A percentile compares a stretch with the other conserved stretches of the same genome.
These are phyloP conservation scores for Lasioglossum baleicum DNA, from an alignment of 1,140 invertebrate genomes.

Conservation along the genomic window DNA sequence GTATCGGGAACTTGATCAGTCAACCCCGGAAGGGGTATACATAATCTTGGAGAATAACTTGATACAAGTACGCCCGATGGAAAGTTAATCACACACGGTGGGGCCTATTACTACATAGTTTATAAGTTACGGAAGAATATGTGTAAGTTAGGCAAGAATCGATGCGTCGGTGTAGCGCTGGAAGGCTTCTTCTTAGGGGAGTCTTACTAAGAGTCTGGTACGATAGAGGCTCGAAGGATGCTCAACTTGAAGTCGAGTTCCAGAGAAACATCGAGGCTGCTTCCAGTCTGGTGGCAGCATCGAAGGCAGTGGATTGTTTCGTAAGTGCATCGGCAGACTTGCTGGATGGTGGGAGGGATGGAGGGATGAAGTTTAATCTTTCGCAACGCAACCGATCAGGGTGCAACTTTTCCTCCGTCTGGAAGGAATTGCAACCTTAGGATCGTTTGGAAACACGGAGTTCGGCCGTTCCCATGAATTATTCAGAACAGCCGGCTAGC, in stretches of 20 bases:
- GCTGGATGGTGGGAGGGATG: not conserved
- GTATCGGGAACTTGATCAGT: no score
- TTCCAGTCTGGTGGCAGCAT: not conserved
- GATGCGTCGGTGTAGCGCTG: not conserved
- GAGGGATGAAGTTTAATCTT: slow-evolving; percentile 43
- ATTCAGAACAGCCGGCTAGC: slow-evolving; percentile 36
- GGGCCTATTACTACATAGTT: not conserved
- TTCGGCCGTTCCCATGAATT: slow-evolving; percentile 39
- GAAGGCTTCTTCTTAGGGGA: not conserved
- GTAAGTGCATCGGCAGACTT: slow-evolving; percentile 21
- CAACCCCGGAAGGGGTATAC: no score
- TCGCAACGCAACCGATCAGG: slow-evolving; percentile 43
- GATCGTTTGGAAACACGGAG: slow-evolving; percentile 17
- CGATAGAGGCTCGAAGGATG: not conserved
- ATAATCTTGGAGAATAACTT: no score
- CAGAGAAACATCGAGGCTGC: not conserved
- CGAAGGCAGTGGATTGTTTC: slow-evolving; percentile 14
- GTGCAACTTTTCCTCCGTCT: slow-evolving; percentile 32
- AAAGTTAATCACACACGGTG: no score
- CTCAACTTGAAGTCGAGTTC: not conserved
- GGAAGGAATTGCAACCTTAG: slow-evolving; percentile 22
- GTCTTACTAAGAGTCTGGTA: not conserved
- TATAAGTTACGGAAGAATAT: not conserved
- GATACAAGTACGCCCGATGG: no score
- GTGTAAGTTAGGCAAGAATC: not conserved